Evolutionary conservation across 1,140 invertebrate genomes (phyloP).

Genomic region (Riptortus pedestris): DNA sequence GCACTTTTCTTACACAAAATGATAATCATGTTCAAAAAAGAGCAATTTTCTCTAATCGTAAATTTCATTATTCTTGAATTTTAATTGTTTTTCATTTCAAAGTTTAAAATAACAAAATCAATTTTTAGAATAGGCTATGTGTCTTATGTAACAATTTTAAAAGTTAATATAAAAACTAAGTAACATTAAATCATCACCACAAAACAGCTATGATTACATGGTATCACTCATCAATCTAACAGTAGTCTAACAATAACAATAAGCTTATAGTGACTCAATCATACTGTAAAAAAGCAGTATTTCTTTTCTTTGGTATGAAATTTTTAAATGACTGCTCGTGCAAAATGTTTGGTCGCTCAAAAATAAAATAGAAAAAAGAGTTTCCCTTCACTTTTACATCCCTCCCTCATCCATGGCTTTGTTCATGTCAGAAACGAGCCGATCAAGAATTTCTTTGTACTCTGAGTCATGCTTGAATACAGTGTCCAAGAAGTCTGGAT

Average conservation of each 20-base stretch:
- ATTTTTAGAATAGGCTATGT: too few relatives aligned
- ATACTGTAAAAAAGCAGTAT: not conserved
- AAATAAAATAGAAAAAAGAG: not conserved
- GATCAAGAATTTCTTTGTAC: slow-evolving; percentile 53
- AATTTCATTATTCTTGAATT: too few relatives aligned
- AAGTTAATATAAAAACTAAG: too few relatives aligned
- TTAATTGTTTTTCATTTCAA: too few relatives aligned
- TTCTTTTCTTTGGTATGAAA: slow-evolving; percentile 14
- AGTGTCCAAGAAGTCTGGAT: slow-evolving; percentile 62
- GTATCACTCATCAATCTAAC: slow-evolving; percentile 11
- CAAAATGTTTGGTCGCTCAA: slow-evolving; percentile 4
- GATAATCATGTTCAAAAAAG: too few relatives aligned
- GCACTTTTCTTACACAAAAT: too few relatives aligned
- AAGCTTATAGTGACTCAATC: not conserved
- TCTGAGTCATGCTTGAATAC: slow-evolving; percentile 61
- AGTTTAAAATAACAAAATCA: too few relatives aligned
- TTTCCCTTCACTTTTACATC: slow-evolving; percentile 23
- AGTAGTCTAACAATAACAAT: slow-evolving; percentile 11
- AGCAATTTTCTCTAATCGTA: too few relatives aligned
- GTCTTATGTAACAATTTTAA: too few relatives aligned
- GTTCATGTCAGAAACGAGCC: slow-evolving; percentile 65
- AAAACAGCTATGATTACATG: too few relatives aligned
- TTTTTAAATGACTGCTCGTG: slow-evolving; percentile 12
- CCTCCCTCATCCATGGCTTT: slow-evolving; percentile 68
- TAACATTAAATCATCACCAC: too few relatives aligned